Conservation (phyloP, 2,888 invertebrate species). For the Epiperipatus broadwayi region DNA sequence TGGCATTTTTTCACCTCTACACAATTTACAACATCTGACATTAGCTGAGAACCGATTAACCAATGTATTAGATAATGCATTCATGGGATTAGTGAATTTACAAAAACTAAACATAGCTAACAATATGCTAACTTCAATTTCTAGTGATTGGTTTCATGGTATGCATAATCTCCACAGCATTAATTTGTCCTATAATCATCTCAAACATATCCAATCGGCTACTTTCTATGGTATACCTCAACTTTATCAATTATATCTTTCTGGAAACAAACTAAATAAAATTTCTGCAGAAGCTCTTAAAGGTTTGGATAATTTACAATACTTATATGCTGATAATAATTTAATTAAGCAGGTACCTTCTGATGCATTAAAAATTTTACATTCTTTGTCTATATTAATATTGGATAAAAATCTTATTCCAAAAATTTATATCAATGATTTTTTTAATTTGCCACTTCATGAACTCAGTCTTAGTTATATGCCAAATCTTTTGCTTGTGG, state of each 20-base stretch:
- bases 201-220: conserved; percentile 22
- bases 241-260: conserved; percentile 22
- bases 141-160: conserved; percentile 27
- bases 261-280: conserved; percentile 21
- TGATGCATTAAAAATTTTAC: conserved; percentile 16
- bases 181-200: conserved; percentile 24
- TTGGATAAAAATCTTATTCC: conserved; percentile 20
- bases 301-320: conserved; percentile 16
- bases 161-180: conserved; percentile 23
- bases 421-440: conserved; percentile 19
- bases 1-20: conserved; percentile 27
- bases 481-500: conserved; percentile 26
- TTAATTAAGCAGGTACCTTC: conserved; percentile 17
- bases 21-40: conserved; percentile 23
- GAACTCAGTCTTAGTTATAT: conserved; percentile 26
- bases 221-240: conserved; percentile 21
- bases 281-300: conserved; percentile 19
- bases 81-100: conserved; percentile 26
- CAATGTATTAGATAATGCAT: conserved; percentile 27
- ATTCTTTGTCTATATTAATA: conserved; percentile 16
- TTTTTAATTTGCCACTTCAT: conserved; percentile 22
- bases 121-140: conserved; percentile 26
- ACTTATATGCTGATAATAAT: conserved; percentile 17
- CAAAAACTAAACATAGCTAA: conserved; percentile 24
- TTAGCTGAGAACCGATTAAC: conserved; percentile 26